These are phyloP conservation scores for Callopanchax toddi DNA, from an alignment of 2,113 vertebrate species.

Conservation along the genomic window DNA sequence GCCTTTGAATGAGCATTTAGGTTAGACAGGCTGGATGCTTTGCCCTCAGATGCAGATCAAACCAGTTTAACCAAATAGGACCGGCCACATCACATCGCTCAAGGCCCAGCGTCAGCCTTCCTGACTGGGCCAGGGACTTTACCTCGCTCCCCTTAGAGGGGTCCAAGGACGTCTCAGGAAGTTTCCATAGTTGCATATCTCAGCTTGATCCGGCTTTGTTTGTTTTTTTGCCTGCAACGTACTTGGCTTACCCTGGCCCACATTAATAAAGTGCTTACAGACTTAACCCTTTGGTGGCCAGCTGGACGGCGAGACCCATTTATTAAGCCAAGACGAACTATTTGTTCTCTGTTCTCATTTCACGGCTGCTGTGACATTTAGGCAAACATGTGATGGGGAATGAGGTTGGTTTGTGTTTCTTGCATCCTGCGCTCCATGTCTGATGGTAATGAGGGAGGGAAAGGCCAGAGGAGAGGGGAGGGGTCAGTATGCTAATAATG, in stretches of 20 bases:
- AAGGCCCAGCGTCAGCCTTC: slow-evolving; percentile 36
- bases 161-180: slow-evolving; percentile 60
- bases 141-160: slow-evolving; percentile 5
- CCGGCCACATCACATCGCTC: slow-evolving; percentile 50
- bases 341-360: slow-evolving; percentile 48
- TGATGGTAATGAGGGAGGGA: slow-evolving; percentile 56
- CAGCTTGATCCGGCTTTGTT: slow-evolving; percentile 49
- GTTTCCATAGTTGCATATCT: slow-evolving; percentile 56
- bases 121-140: slow-evolving; percentile 32
- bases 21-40: slow-evolving; percentile 59
- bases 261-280: slow-evolving; percentile 52
- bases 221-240: slow-evolving; percentile 44
- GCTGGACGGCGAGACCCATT: slow-evolving; percentile 7
- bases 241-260: slow-evolving; percentile 50
- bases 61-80: slow-evolving; percentile 22
- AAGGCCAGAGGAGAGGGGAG: slow-evolving; percentile 56
- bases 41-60: slow-evolving; percentile 60
- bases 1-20: slow-evolving; percentile 68
- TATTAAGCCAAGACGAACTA: slow-evolving; percentile 2
- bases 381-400: slow-evolving; percentile 35
- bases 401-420: slow-evolving; percentile 50
- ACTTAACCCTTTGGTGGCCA: slow-evolving; percentile 42
- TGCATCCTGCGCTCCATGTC: slow-evolving; percentile 17
- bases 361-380: slow-evolving; percentile 51
- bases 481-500: slow-evolving; percentile 74